A percentile compares a stretch with the other conserved stretches of the same genome.
Conservation (phyloP, 2,888 invertebrate genomes). For the Cantharis flavilabris region DNA sequence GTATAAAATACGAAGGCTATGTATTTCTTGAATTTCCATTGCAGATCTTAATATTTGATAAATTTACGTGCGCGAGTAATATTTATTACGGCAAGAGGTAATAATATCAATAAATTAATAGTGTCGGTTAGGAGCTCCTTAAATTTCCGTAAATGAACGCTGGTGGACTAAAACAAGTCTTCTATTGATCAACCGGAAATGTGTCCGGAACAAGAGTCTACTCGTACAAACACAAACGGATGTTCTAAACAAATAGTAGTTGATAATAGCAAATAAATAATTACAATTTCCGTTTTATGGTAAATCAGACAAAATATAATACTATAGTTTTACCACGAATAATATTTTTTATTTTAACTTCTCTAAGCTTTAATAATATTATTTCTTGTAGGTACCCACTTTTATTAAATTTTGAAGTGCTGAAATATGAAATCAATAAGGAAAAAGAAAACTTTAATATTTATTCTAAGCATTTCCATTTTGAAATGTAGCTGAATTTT, state of each 20-base stretch:
- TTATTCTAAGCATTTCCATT: not conserved
- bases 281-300: not conserved
- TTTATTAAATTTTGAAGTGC: conserved; percentile 8
- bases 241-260: not conserved
- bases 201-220: conserved; percentile 16
- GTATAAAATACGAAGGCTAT: not conserved
- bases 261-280: not conserved
- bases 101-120: not conserved
- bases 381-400: not conserved
- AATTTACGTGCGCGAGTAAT: not conserved
- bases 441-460: conserved; percentile 7
- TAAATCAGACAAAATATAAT: not conserved
- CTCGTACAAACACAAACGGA: conserved; percentile 3
- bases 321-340: not conserved
- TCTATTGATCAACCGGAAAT: conserved; percentile 25
- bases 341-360: not conserved
- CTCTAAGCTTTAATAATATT: not conserved
- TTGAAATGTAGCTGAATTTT: not conserved
- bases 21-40: not conserved
- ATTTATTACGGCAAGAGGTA: not conserved
- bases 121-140: not conserved
- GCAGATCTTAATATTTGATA: not conserved
- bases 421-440: conserved; percentile 8
- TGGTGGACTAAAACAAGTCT: conserved; percentile 27
- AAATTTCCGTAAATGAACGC: conserved; percentile 19